Evolutionary conservation across 2,113 vertebrate species (phyloP).

Genomic region (Sitta europaea): DNA sequence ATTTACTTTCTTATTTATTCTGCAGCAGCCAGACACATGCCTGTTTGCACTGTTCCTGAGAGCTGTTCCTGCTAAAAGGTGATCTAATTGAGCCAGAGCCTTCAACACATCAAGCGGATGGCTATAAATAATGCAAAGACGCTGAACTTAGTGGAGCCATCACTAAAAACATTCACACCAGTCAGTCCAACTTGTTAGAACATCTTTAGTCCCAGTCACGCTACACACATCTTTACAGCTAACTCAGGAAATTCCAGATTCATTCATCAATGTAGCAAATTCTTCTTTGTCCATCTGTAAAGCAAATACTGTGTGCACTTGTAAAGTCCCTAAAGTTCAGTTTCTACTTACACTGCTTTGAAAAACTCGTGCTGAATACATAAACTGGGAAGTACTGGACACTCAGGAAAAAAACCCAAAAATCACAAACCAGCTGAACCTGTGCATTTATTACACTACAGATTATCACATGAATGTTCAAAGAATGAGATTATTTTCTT

Average conservation of each 20-base stretch:
- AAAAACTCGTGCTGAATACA: neutral
- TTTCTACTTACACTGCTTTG: neutral
- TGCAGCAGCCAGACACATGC: neutral
- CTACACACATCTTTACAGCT: neutral
- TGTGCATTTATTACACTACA: neutral
- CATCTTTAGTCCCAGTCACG: neutral
- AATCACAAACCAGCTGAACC: neutral
- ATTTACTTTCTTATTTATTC: neutral
- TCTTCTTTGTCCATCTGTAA: neutral
- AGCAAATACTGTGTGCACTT: neutral
- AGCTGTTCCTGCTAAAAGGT: conserved; percentile 25
- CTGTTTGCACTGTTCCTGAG: neutral
- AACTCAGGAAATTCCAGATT: neutral
- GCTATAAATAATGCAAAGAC: conserved; percentile 41
- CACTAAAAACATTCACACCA: neutral
- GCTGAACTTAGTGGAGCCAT: neutral
- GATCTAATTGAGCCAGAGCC: conserved; percentile 18
- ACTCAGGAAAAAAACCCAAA: neutral
- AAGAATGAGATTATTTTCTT: neutral
- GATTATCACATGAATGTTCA: neutral
- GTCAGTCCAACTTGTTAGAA: neutral
- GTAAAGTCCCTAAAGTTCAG: neutral
- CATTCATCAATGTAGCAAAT: neutral
- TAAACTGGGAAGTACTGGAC: neutral
- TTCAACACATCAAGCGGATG: conserved; percentile 18